Evolutionary conservation across 2,797 vertebrate species (phyloP).

Genomic region (Triplophysa bombifrons): DNA sequence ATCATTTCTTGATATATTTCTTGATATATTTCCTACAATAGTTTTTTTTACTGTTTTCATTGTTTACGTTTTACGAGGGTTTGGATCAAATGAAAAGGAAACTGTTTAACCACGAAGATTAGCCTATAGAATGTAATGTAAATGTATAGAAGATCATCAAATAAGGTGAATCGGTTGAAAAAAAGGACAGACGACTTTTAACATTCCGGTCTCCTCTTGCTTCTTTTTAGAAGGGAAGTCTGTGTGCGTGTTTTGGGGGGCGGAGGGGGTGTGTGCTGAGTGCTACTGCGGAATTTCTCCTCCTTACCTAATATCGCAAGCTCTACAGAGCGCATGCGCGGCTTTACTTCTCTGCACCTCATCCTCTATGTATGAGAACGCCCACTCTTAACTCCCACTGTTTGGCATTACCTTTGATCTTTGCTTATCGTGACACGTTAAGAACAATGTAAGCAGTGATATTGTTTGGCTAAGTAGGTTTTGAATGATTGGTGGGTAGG

Average conservation of each 20-base stretch:
- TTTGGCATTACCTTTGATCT: slow-evolving; percentile 17
- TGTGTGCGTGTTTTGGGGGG: slow-evolving; percentile 16
- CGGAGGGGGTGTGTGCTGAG: slow-evolving; percentile 9
- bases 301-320: slow-evolving; percentile 51
- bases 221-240: slow-evolving; percentile 31
- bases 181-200: slow-evolving; percentile 13
- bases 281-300: slow-evolving; percentile 57
- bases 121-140: no score
- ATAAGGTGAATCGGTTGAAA: background rate
- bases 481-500: background rate
- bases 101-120: no score
- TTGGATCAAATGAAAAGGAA: no score
- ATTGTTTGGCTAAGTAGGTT: slow-evolving; percentile 6
- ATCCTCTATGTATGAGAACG: slow-evolving; percentile 13
- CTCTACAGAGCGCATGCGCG: slow-evolving; percentile 37
- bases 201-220: background rate
- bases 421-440: slow-evolving; percentile 12
- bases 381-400: slow-evolving; percentile 18
- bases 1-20: no score
- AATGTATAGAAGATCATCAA: no score
- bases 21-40: no score
- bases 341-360: slow-evolving; percentile 34
- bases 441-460: background rate
- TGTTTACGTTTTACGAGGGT: no score
- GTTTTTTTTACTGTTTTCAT: no score